phyloP scores from a whole-genome alignment of 2,113 vertebrate genomes.

The Alethe diademata region DNA sequence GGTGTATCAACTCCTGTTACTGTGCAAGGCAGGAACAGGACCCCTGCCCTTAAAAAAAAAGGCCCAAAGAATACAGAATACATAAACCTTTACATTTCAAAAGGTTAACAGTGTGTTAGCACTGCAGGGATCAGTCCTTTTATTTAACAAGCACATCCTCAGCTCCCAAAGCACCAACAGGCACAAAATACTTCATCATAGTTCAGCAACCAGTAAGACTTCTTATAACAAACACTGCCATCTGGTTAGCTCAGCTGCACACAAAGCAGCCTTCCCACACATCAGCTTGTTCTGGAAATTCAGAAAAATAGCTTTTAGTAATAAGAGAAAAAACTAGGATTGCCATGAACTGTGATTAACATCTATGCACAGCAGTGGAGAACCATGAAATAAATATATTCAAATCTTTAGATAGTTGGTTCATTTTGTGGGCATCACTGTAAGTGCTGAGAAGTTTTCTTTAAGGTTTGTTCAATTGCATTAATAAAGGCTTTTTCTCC shows the following conservation, averaged over 20 bases:
- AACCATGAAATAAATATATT: not conserved
- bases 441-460: not conserved
- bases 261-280: not conserved
- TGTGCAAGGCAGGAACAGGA: not conserved
- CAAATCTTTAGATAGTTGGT: not conserved
- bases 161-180: not conserved
- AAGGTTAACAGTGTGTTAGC: not conserved
- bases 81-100: not conserved
- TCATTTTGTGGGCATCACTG: not conserved
- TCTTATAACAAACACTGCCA: not conserved
- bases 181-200: not conserved
- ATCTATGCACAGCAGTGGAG: not conserved
- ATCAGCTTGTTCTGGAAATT: not conserved
- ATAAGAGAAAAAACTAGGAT: not conserved
- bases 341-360: not conserved
- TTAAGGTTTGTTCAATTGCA: not conserved
- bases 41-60: accelerated
- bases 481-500: not conserved
- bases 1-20: not conserved
- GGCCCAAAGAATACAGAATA: not conserved
- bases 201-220: not conserved
- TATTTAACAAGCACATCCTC: not conserved
- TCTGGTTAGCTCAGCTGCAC: not conserved
- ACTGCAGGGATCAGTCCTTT: not conserved
- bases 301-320: not conserved